phyloP scores from a whole-genome alignment of 2,113 vertebrate genomes.

The Chamaea fasciata region DNA sequence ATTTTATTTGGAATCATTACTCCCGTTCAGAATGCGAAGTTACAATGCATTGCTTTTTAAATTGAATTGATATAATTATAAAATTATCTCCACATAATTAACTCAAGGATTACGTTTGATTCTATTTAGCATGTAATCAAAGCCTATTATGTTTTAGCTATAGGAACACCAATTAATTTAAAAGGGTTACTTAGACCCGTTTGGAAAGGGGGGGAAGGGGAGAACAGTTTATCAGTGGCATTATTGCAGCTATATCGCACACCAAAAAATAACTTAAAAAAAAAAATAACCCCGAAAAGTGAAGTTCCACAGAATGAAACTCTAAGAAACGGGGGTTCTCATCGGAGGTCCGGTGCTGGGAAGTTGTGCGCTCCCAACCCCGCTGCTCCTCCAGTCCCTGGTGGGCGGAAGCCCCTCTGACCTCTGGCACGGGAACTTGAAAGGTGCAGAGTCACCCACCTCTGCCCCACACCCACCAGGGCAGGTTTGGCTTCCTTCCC shows the following conservation, averaged over 20 bases:
- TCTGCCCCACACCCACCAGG: background rate
- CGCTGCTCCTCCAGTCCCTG: background rate
- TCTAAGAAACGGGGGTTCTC: background rate
- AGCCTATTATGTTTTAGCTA: slow-evolving; percentile 81
- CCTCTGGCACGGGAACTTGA: background rate
- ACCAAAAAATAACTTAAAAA: background rate
- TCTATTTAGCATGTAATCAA: slow-evolving; percentile 81
- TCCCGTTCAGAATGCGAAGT: slow-evolving; percentile 62
- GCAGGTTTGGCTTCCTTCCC: background rate
- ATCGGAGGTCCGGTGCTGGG: background rate
- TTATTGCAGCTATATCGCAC: background rate
- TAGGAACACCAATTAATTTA: slow-evolving; percentile 78
- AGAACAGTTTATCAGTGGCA: background rate
- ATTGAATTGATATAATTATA: slow-evolving; percentile 82
- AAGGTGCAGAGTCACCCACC: background rate
- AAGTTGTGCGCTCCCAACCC: background rate
- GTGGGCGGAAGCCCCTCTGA: background rate
- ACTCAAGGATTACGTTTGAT: slow-evolving; percentile 80
- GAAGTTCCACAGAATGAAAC: background rate
- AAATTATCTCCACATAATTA: slow-evolving; percentile 84
- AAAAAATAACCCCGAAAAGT: background rate
- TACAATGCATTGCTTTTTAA: slow-evolving; percentile 73
- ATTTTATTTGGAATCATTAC: slow-evolving; percentile 66
- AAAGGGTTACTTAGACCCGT: slow-evolving; percentile 69
- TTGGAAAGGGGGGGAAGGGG: background rate